Conservation (phyloP, 2,888 invertebrate species). For the Hartigia nigra region DNA sequence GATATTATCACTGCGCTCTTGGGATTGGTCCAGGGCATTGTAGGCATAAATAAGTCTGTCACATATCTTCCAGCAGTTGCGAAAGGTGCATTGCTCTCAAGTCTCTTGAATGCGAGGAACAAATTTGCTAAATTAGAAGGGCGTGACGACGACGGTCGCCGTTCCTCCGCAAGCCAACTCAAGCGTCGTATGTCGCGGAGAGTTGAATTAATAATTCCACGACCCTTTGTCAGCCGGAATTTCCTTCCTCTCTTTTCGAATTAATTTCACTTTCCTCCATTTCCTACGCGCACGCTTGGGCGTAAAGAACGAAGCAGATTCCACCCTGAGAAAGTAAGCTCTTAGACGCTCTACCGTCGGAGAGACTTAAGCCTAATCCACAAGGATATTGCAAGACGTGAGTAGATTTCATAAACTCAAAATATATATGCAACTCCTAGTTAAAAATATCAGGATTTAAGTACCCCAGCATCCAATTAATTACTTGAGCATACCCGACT, state of each 20-base stretch:
- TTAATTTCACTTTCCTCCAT: constrained; percentile 12
- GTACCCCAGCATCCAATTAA: not conserved
- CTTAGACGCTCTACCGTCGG: not conserved
- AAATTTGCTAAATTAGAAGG: constrained; percentile 21
- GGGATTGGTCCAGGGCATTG: not conserved
- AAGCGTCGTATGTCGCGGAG: not conserved
- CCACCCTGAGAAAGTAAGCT: not conserved
- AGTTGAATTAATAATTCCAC: not conserved
- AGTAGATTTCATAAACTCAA: not conserved
- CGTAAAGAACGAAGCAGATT: not conserved
- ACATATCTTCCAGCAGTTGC: not conserved
- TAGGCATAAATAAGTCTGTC: not conserved
- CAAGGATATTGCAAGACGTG: not conserved
- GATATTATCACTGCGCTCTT: not conserved
- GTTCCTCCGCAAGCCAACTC: not conserved
- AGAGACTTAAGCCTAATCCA: not conserved
- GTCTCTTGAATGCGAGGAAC: constrained; percentile 16
- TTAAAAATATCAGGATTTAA: not conserved
- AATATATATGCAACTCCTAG: not conserved
- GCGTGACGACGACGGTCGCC: constrained; percentile 15
- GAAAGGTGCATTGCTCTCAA: not conserved
- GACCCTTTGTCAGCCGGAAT: not conserved
- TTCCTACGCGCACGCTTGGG: not conserved
- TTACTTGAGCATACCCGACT: not conserved
- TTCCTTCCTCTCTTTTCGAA: constrained; percentile 3